Conservation (phyloP, 2,797 vertebrate species). For the Oreortyx pictus region DNA sequence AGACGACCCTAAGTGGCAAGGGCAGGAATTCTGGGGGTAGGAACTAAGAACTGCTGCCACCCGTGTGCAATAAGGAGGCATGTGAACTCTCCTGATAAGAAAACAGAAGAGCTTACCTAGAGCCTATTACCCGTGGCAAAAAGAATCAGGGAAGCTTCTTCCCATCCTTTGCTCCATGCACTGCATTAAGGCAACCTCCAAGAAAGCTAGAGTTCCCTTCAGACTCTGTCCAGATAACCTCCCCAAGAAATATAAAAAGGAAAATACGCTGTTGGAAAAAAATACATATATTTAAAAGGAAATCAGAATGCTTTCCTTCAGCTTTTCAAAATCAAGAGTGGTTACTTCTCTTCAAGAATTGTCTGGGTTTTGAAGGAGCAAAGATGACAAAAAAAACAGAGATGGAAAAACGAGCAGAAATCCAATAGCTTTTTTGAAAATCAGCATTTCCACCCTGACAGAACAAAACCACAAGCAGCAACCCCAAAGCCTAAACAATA, state of each 20-base stretch:
- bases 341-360: not conserved
- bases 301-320: not conserved
- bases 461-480: slow-evolving; percentile 46
- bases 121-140: not conserved
- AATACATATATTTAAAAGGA: not conserved
- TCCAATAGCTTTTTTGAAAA: not conserved
- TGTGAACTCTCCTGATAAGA: rapidly evolving
- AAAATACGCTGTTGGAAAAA: not conserved
- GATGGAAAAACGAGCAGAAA: not conserved
- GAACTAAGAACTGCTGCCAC: not conserved
- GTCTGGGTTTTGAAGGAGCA: slow-evolving; percentile 1
- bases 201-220: not conserved
- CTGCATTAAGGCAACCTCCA: rapidly evolving
- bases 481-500: slow-evolving; percentile 22
- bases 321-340: not conserved
- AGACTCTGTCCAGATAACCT: not conserved
- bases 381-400: not conserved
- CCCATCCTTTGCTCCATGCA: not conserved
- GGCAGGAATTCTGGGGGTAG: not conserved
- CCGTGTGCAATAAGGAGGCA: not conserved
- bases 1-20: rapidly evolving
- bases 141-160: not conserved
- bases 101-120: not conserved
- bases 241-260: not conserved
- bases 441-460: slow-evolving; percentile 24